Evolutionary conservation across 2,797 vertebrate species (phyloP), one percentile per base, ranked within the genome.

Genomic region (Bradypodion ventrale): DNA sequence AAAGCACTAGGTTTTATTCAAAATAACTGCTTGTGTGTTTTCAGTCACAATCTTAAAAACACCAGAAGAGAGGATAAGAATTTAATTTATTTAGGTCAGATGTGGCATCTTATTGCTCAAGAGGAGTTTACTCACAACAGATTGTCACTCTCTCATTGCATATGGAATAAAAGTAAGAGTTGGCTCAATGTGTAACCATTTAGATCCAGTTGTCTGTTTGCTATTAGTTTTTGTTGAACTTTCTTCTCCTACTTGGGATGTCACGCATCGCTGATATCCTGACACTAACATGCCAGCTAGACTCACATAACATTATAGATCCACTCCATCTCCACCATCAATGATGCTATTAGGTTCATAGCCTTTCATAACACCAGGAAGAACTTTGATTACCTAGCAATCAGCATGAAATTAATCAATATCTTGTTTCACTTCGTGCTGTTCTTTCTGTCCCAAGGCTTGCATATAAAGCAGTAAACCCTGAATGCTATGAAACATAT

Each of bases 321-420:
- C 7, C 62, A 62, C 37, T 42, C 75, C 73, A 63, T 15, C 82
- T 60, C 80, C 5, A 56, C 16, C 52, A 46, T 78, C 79, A 79
- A 62, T 80, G 49, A 7, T 23, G 23, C 44, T 72, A 86, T 88
- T 73, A 82, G n/a, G 86, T 85, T 82, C 86, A 85, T 59, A 88
- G 16, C 0, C 35, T 83, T 89, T 75, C 80, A 77, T 19, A 60
- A 40, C 7, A 83, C 32, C 56, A 90, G 74, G 77, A 77, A 88
- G 56, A n/a, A 56, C 80, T 87, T 85, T 83, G 8, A 77, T 56
- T 85, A 75, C 2, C 74, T 13, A 85, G 75, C 2, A 90, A 87
- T 86, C 88, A 68, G 49, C 16, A 89, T 32, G 42, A 84, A 79
- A 85, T 77, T 75, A 83, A 65, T 42, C 75, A 19, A 7, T 77